Base-by-base conservation (phyloP, 2,797 vertebrate genomes). In the Sebastes itinus region DNA sequence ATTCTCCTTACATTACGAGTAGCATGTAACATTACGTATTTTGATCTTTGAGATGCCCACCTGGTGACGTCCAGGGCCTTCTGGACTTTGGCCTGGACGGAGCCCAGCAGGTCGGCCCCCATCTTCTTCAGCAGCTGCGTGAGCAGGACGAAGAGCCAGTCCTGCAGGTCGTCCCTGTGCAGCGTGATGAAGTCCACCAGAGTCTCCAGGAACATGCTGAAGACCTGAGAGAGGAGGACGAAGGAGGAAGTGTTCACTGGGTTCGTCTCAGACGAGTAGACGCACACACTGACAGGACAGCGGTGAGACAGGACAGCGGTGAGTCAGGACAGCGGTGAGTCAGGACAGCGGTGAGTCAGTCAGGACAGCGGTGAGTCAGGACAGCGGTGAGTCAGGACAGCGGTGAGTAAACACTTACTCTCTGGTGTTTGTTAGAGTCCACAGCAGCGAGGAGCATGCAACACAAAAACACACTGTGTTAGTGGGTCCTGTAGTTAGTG, bases 161-260 rank as follows among this genome's bases (percentile, higher is more conserved):
- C 98, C 93, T 98, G 98, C 87, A 99, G 93, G 79, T 99, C 98
- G 56, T 99, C 98, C 82, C 97, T 96, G 94, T 99, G 98, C 70
- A 98, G 96, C 30, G 96, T 97, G 92, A 99, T 91, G 80, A 99
- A 99, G 95, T 99, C 98, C 90, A 99, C 97, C 33, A 99, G 94
- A 0, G 98, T 99, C 96, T 99, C 98, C 94, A 99, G 92, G 93
- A 99, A 99, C 98, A 99, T 99, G 94, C 98, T 99, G 92, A 99
- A 99, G 85, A 99, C 98, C 98, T 99, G 92, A 12, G 27, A 14
- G 28, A 28, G 16, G 56, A 25, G 54, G 54, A 20, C 22, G 13
- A 22, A 12, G 23, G 55, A 8, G 13, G 14, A 18, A 9, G 56
- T 13, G 3, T 49, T 49, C 46, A 49, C 38, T 42, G 28, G 27